Percentiles rank a stretch among this genome's conserved stretches.
These are phyloP conservation scores for Oreochromis mossambicus DNA, from an alignment of 2,797 vertebrate species.

Conservation along the genomic window DNA sequence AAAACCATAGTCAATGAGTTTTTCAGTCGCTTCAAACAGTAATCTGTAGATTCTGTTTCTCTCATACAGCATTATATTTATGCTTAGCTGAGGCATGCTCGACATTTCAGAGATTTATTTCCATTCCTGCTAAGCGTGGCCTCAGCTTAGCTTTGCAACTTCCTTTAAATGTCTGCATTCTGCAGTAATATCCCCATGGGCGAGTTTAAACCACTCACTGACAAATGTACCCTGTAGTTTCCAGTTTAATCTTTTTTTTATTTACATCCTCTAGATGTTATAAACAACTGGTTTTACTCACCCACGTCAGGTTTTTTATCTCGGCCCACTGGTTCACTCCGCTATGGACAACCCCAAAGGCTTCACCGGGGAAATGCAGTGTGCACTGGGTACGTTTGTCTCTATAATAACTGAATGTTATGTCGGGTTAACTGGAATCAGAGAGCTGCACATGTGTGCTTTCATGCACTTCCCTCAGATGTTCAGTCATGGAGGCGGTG, in stretches of 20 bases:
- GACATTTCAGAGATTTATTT: slow-evolving; percentile 7
- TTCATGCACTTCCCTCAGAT: slow-evolving; percentile 59
- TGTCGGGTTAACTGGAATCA: neutral
- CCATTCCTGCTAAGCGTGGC: neutral
- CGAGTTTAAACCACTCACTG: slow-evolving; percentile 37
- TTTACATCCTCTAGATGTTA: neutral
- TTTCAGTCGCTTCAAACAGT: neutral
- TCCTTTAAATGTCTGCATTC: neutral
- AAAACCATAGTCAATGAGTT: neutral
- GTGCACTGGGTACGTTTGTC: slow-evolving; percentile 69
- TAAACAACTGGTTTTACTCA: neutral
- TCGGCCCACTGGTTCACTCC: slow-evolving; percentile 30
- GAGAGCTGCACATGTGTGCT: neutral
- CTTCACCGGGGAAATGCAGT: slow-evolving; percentile 67
- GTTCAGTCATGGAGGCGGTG: slow-evolving; percentile 73
- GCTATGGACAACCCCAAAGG: slow-evolving; percentile 64
- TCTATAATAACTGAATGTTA: neutral
- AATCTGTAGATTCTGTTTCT: neutral
- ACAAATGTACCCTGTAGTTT: neutral
- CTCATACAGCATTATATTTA: neutral
- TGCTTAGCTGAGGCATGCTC: neutral
- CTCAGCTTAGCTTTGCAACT: neutral
- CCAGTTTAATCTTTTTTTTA: neutral
- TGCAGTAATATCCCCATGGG: neutral
- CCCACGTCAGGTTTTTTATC: slow-evolving; percentile 38